These are phyloP conservation scores for Pantherophis vulpinus DNA, from an alignment of 2,797 vertebrate genomes.

Conservation along the genomic window DNA sequence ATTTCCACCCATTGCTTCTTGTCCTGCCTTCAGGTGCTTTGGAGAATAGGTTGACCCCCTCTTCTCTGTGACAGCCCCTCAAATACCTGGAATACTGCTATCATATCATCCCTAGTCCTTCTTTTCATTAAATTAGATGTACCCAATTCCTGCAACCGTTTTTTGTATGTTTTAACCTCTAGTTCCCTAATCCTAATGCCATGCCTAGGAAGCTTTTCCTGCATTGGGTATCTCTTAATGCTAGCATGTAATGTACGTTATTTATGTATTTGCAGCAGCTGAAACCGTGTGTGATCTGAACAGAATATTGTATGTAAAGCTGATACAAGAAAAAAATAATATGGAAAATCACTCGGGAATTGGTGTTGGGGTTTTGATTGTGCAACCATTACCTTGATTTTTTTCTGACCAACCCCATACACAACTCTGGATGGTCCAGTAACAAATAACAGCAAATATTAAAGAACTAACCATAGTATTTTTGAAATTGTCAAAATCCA, in stretches of 20 bases:
- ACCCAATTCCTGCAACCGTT: not conserved
- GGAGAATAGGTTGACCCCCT: no score
- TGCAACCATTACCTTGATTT: not conserved
- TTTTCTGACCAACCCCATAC: not conserved
- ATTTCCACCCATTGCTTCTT: not conserved
- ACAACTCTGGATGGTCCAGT: no score
- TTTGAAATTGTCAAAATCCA: not conserved
- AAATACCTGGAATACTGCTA: no score
- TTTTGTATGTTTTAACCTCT: not conserved
- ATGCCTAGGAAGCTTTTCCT: slow-evolving; percentile 42
- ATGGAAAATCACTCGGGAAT: not conserved
- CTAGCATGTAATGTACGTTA: slow-evolving; percentile 44
- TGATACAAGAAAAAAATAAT: slow-evolving; percentile 15
- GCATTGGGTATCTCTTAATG: slow-evolving; percentile 46
- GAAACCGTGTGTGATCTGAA: slow-evolving; percentile 22
- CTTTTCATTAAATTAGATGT: not conserved
- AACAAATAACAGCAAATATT: not conserved
- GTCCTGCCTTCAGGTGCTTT: not conserved
- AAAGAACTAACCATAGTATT: not conserved
- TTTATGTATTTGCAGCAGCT: slow-evolving; percentile 38
- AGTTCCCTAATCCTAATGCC: slow-evolving; percentile 3
- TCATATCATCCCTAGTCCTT: not conserved
- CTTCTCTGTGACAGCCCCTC: no score
- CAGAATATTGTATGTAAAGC: slow-evolving; percentile 29
- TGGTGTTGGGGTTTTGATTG: not conserved